Evolutionary conservation across 2,888 invertebrate genomes (phyloP), one percentile per base, ranked within the genome.

Genomic region (Sceliomorpha sp.): DNA sequence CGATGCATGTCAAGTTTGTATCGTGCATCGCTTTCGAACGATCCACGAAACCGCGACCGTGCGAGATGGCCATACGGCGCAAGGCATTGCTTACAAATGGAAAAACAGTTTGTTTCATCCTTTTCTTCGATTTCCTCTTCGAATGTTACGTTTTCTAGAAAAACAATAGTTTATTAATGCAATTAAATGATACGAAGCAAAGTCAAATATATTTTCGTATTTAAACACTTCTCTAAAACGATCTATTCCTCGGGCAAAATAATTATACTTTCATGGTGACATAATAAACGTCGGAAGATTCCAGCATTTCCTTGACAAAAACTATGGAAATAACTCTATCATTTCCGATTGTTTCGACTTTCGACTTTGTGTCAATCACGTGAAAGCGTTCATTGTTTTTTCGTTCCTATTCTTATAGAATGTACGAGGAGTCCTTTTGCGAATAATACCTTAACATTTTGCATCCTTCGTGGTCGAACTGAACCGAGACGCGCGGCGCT

Each of bases 1-100:
- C 78, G 82, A 80, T 85, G 81, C 85, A 84, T 86, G 83, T 84
- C 85, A 80, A 83, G 81, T 66, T 81, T 78, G 72, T 77, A 76
- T 83, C 79, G 80, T 81, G 81, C 79, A 70, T 79, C 62, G 82
- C 75, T 77, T 83, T 78, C 73, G 70, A 79, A 72, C 75, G 68
- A 75, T 60, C 51, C 34, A 75, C 68, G 73, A 75, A 74, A 80
- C 70, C 73, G 20, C 27, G 13, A 48, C 50, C 36, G 27, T 6
- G 0, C 32, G 10, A 29, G 10, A 40, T 39, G 29, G 32, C n/a
- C 39, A 27, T 32, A 32, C 29, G 8, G 8, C 29, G 29, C 2
- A 29, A 48, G n/a, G 34, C 8, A 5, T 29, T 2, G 2, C 29
- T 29, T 20, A 20, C 20, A 20, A 20, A 20, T 20, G 20, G 5